These are phyloP conservation scores for Chorisops tibialis DNA, from an alignment of 2,888 invertebrate species.

Conservation along the genomic window DNA sequence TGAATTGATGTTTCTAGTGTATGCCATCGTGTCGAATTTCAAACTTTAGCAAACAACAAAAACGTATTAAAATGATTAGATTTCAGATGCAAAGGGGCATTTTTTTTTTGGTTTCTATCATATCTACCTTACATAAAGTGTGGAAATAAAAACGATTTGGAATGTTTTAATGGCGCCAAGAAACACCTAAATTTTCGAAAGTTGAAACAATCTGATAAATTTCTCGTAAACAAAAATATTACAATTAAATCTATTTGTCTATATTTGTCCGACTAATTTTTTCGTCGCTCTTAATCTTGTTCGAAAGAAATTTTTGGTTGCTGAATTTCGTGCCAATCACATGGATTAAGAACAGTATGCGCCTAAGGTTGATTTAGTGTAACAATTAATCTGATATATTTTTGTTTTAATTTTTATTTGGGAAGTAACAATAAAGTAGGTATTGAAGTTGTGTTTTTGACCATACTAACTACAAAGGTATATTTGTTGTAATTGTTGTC, in stretches of 20 bases:
- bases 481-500: too few species aligned
- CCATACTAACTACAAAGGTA: too few species aligned
- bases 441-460: too few species aligned
- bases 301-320: constrained; percentile 17
- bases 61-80: not conserved
- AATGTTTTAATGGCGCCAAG: constrained; percentile 4
- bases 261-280: not conserved
- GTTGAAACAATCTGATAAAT: not conserved
- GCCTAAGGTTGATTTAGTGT: too few species aligned
- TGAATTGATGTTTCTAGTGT: too few species aligned
- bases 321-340: constrained; percentile 16
- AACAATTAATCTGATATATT: too few species aligned
- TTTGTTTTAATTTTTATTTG: too few species aligned
- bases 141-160: not conserved
- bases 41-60: not conserved
- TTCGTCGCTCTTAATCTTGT: not conserved
- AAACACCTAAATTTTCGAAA: not conserved
- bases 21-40: not conserved
- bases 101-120: not conserved
- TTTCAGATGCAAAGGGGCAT: not conserved
- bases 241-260: too few species aligned
- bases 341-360: not conserved
- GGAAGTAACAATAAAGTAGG: too few species aligned
- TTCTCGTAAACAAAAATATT: not conserved
- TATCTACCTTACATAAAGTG: not conserved